These are phyloP conservation scores for Aphidius colemani DNA, from an alignment of 2,888 invertebrate genomes.

Conservation along the genomic window DNA sequence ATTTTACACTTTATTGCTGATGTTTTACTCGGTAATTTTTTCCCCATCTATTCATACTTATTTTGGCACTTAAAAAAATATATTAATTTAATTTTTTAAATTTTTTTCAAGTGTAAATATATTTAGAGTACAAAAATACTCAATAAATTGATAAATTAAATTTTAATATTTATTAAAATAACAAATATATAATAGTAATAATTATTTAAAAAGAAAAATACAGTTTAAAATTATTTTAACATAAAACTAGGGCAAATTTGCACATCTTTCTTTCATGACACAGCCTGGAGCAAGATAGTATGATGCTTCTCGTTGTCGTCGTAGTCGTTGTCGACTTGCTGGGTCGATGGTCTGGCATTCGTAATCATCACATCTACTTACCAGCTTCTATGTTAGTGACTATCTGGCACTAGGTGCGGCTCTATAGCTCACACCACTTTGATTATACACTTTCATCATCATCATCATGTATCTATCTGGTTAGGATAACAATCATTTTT, in stretches of 20 bases:
- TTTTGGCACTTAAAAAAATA: background rate
- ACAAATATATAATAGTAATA: too few relatives aligned
- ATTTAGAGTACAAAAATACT: too few relatives aligned
- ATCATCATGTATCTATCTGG: too few relatives aligned
- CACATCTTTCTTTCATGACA: constrained; percentile 35
- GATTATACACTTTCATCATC: too few relatives aligned
- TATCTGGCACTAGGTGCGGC: too few relatives aligned
- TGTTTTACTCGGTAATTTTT: background rate
- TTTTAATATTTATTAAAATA: too few relatives aligned
- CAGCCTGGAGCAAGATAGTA: constrained; percentile 32
- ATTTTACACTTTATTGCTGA: too few relatives aligned
- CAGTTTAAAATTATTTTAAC: too few relatives aligned
- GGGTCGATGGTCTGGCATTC: constrained; percentile 44
- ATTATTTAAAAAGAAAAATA: too few relatives aligned
- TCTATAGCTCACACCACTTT: background rate
- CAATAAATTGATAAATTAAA: background rate
- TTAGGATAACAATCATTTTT: too few relatives aligned
- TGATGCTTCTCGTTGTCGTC: background rate
- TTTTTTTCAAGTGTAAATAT: too few relatives aligned
- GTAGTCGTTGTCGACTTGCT: background rate
- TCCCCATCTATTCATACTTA: background rate
- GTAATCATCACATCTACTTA: constrained; percentile 33
- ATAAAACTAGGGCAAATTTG: constrained; percentile 46
- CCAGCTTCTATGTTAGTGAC: background rate
- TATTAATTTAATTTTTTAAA: too few relatives aligned